Conservation (phyloP, 2,888 invertebrate genomes). For the Temnothorax ravouxi region DNA sequence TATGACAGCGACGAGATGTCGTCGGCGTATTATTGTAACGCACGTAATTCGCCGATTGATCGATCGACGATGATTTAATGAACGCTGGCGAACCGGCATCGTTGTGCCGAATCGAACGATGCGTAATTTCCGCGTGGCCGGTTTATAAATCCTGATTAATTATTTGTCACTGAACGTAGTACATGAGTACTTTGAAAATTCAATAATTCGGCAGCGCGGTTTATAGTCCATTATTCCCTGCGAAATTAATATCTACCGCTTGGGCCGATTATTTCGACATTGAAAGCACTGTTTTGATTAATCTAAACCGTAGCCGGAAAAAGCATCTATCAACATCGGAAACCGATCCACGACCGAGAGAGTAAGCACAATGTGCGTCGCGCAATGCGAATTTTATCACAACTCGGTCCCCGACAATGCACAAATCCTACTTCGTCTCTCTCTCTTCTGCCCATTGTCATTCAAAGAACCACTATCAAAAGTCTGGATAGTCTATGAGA, state of each 20-base stretch:
- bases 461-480: constrained; percentile 38
- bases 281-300: constrained; percentile 53
- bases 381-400: constrained; percentile 34
- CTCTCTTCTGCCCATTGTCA: constrained; percentile 17
- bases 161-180: constrained; percentile 50
- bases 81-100: constrained; percentile 37
- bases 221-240: constrained; percentile 56
- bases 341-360: constrained; percentile 19
- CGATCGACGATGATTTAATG: constrained; percentile 56
- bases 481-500: constrained; percentile 30
- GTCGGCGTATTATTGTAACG: constrained; percentile 51
- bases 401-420: not conserved
- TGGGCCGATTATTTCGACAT: constrained; percentile 53
- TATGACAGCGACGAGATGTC: constrained; percentile 52
- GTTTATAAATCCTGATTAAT: constrained; percentile 59
- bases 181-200: constrained; percentile 53
- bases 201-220: constrained; percentile 54
- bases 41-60: constrained; percentile 53
- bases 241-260: constrained; percentile 53
- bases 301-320: constrained; percentile 48
- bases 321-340: constrained; percentile 52
- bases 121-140: constrained; percentile 55
- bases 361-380: constrained; percentile 13
- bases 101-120: constrained; percentile 47
- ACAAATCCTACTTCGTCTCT: constrained; percentile 33